Percentiles rank a stretch among this genome's conserved stretches.
These are phyloP conservation scores for Drosophila limbata DNA, from an alignment of 2,888 invertebrate species.

Conservation along the genomic window DNA sequence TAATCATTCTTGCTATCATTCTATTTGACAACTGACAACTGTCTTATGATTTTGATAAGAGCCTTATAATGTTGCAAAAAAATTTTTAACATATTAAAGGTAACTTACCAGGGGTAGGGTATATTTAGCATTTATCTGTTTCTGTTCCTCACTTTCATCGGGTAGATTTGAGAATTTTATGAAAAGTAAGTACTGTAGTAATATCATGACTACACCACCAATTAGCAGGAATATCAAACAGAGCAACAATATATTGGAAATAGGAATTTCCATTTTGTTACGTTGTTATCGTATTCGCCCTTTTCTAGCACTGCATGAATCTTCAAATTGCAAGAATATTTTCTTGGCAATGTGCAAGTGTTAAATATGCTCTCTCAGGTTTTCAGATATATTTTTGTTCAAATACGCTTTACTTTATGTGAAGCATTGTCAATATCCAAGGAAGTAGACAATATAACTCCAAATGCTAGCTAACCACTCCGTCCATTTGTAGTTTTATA, in stretches of 20 bases:
- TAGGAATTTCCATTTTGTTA: slow-evolving; percentile 83
- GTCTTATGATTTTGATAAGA: too few relatives aligned
- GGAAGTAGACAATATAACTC: slow-evolving; percentile 7
- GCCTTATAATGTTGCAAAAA: not conserved
- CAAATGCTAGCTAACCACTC: slow-evolving; percentile 42
- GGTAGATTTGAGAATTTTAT: slow-evolving; percentile 85
- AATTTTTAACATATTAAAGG: not conserved
- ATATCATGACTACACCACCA: slow-evolving; percentile 86
- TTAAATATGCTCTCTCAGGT: not conserved
- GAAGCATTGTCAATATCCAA: slow-evolving; percentile 24
- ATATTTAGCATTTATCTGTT: slow-evolving; percentile 85
- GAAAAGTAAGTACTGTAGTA: slow-evolving; percentile 87
- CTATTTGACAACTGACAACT: too few relatives aligned
- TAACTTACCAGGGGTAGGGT: slow-evolving; percentile 86
- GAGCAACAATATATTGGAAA: slow-evolving; percentile 85
- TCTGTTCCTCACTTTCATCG: slow-evolving; percentile 81
- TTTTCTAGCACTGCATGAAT: not conserved
- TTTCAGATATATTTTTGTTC: not conserved
- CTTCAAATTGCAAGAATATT: slow-evolving; percentile 5
- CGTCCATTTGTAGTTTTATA: slow-evolving; percentile 33
- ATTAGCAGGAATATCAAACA: slow-evolving; percentile 86
- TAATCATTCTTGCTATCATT: too few relatives aligned
- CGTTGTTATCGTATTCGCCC: not conserved
- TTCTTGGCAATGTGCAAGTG: not conserved
- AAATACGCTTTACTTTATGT: not conserved